Evolutionary conservation across 2,797 vertebrate genomes (phyloP), one percentile per base, ranked within the genome.

Genomic region (Antennarius maculatus): DNA sequence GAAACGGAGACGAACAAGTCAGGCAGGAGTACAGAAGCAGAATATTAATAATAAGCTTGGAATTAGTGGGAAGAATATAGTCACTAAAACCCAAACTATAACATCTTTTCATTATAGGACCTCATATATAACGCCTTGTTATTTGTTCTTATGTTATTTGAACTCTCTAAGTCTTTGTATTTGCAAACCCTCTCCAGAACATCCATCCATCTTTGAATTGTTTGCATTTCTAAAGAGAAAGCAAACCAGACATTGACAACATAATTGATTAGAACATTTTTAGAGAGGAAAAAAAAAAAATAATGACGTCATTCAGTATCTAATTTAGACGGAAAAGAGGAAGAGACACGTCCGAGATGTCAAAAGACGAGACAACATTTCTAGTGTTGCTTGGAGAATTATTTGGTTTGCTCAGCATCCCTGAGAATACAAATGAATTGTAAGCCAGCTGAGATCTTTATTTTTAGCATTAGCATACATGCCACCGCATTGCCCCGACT

Each of bases 351-450:
- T 70, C 46, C 27, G n/a, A 71, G 43, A 74, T 66, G 69, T 77
- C 72, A 79, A 47, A 75, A 58, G 51, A 62, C 54, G 64, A 70
- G 42, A 46, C 17, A 16, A 17, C 52, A 23, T 31, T 39, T 70
- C 23, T 53, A 28, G 54, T 43, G 27, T 27, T 46, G 61, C 75
- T 80, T 70, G 57, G 51, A 63, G 34, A 55, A 59, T 78, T 61
- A 72, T 78, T 65, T 69, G 64, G 53, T 23, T 77, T 81, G 85
- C 76, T 78, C 67, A 78, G 74, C 64, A 16, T 49, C 54, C 76
- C 81, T 61, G 65, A 85, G 66, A 37, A 77, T 45, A 65, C 81
- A 84, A 69, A 69, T 51, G 49, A 65, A 79, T 75, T 79, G 67
- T 73, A 72, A 71, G 60, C 23, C 57, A 71, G 60, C 23, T 54